Evolutionary conservation across 1,140 invertebrate genomes (phyloP), one percentile per base, ranked within the genome.

Genomic region (Elysia chlorotica): DNA sequence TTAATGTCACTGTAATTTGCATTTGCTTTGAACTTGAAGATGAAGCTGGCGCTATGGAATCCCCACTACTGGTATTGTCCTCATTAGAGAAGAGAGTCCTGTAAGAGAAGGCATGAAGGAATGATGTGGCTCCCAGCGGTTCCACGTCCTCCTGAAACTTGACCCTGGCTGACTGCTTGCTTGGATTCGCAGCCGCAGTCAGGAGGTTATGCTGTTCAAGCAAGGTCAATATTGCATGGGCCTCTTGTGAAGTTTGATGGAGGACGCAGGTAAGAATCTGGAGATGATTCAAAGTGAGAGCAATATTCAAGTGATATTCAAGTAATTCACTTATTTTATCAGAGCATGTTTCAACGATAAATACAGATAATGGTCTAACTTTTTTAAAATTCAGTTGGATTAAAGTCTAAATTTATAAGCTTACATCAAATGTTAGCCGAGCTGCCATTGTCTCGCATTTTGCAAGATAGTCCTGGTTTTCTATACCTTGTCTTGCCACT

Each of bases 61-160:
- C n/a, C n/a, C n/a, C n/a, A n/a, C n/a, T n/a, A n/a, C n/a, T 56
- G 36, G 30, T 70, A 14, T 75, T 54, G 0, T 81, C 79, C 10
- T 74, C 62, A 48, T 80, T 79, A 36, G 56, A 63, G 25, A 73
- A 31, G 65, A 82, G 76, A 28, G 77, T 74, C 3, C 77, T 76
- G 57, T 80, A 84, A 10, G 82, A 79, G 70, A 86, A 85, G 59
- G 83, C 84, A 54, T 77, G 76, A 3, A 84, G 78, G 61, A 85
- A 86, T 14, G 75, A 76, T 23, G 76, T 74, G 19, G 76, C 68
- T 33, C 62, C 74, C 59, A 83, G 70, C 37, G 38, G 35, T 2
- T 69, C 66, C 25, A 38, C 41, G 37, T 80, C 76, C 6, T 76
- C 76, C 10, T 81, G 61, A 70, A 85, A 85, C 30, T 65, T 70